Percentiles rank a stretch among this genome's conserved stretches.
phyloP scores from a whole-genome alignment of 2,113 vertebrate species.

The Clarias macrocephalus region DNA sequence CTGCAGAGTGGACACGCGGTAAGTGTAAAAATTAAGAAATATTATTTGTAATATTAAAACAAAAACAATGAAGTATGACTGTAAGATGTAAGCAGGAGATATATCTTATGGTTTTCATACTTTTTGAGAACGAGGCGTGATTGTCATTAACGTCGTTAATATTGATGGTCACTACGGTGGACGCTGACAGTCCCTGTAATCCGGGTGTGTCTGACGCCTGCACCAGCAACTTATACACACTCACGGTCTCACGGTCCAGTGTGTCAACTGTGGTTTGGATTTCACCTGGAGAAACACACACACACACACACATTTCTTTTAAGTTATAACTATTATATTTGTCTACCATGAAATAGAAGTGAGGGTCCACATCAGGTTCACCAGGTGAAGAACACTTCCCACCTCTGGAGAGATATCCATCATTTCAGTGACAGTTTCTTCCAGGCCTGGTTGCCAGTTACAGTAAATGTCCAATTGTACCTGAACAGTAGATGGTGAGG shows the following conservation, averaged over 20 bases:
- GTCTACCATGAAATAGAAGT: not conserved
- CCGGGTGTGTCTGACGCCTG: conserved; percentile 81
- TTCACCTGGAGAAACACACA: conserved; percentile 56
- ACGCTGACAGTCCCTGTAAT: conserved; percentile 65
- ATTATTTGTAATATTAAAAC: too few species aligned
- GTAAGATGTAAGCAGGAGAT: too few species aligned
- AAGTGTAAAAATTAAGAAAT: not conserved
- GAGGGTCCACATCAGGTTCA: too few species aligned
- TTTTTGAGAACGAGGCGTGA: conserved; percentile 77
- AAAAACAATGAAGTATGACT: not conserved
- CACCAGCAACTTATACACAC: conserved; percentile 79
- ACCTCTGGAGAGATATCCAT: too few species aligned
- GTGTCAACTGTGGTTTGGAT: conserved; percentile 73
- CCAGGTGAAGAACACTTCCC: too few species aligned
- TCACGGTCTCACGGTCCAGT: conserved; percentile 83
- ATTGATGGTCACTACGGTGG: conserved; percentile 79
- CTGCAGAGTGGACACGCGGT: not conserved
- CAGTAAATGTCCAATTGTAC: too few species aligned
- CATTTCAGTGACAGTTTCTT: too few species aligned
- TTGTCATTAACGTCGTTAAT: conserved; percentile 90
- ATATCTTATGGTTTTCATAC: conserved; percentile 65
- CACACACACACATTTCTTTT: too few species aligned
- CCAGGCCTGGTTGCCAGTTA: too few species aligned
- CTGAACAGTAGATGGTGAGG: too few species aligned
- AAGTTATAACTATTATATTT: not conserved